Evolutionary conservation across 1,140 invertebrate genomes (phyloP).

Genomic region (Trichomalopsis sarcophagae): DNA sequence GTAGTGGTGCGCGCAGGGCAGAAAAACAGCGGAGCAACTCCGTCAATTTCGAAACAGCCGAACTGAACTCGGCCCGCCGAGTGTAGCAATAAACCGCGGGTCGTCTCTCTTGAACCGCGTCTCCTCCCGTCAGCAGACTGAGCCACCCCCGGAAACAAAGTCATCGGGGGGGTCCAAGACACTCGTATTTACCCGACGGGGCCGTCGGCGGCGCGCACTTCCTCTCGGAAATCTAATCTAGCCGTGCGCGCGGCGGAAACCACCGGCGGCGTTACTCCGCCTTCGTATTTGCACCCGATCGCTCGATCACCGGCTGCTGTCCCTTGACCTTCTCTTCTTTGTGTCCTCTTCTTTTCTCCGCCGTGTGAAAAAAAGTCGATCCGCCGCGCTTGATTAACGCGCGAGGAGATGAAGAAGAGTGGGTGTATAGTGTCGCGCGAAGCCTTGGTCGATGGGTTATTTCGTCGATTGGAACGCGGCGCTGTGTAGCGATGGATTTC

Average conservation of each 20-base stretch:
- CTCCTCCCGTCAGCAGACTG: neutral
- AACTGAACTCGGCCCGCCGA: neutral
- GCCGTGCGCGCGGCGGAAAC: conserved; percentile 46
- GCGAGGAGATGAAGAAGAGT: neutral
- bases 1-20: neutral
- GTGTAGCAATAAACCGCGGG: neutral
- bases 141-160: neutral
- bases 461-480: conserved; percentile 22
- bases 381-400: conserved; percentile 62
- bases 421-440: neutral
- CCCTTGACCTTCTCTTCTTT: conserved; percentile 46
- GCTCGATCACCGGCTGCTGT: conserved; percentile 61
- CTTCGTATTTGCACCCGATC: conserved; percentile 43
- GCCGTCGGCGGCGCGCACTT: neutral
- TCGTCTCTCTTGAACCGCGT: neutral
- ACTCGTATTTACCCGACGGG: conserved; percentile 32
- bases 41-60: neutral
- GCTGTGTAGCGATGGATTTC: neutral
- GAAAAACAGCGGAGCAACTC: neutral
- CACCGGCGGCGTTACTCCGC: conserved; percentile 9
- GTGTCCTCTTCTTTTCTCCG: conserved; percentile 45
- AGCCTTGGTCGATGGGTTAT: conserved; percentile 1
- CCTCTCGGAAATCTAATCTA: conserved; percentile 66
- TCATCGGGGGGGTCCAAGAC: neutral
- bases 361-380: conserved; percentile 58